Percentiles rank a stretch among this genome's conserved stretches.
These are phyloP conservation scores for Erebia palarica DNA, from an alignment of 2,888 invertebrate genomes.

Conservation along the genomic window DNA sequence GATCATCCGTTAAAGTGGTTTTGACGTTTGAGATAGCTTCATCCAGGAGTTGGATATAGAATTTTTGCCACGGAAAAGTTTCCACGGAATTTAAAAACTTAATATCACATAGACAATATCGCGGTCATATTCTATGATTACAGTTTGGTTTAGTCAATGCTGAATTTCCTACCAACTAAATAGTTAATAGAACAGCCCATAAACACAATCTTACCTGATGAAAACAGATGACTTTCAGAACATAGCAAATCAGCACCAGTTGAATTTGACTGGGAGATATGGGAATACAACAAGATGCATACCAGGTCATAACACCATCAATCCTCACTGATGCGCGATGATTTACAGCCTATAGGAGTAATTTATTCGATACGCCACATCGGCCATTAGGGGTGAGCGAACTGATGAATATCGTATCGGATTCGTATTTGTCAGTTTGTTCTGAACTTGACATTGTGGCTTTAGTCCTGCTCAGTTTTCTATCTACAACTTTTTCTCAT, in stretches of 20 bases:
- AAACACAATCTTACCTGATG: neutral
- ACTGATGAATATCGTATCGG: conserved; percentile 31
- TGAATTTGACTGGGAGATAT: conserved; percentile 6
- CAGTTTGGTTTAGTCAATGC: too few relatives aligned
- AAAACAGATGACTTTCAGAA: neutral
- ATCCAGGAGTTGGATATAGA: too few relatives aligned
- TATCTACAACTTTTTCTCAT: too few relatives aligned
- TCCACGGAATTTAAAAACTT: too few relatives aligned
- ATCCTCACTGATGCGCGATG: conserved; percentile 41
- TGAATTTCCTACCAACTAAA: neutral
- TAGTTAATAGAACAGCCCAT: neutral
- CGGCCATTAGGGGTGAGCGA: conserved; percentile 40
- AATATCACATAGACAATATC: too few relatives aligned
- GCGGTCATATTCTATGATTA: too few relatives aligned
- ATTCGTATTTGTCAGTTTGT: conserved; percentile 7
- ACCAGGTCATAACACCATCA: conserved; percentile 46
- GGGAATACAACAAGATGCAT: conserved; percentile 27
- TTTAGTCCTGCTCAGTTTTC: too few relatives aligned
- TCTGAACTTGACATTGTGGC: neutral
- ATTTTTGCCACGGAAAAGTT: too few relatives aligned
- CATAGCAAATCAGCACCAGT: conserved; percentile 10
- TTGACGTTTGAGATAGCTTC: too few relatives aligned
- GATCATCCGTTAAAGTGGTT: too few relatives aligned
- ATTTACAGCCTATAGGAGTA: conserved; percentile 50
- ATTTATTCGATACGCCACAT: conserved; percentile 48